Percentiles rank a stretch among this genome's conserved stretches.
Evolutionary conservation across 2,888 invertebrate species (phyloP).

Genomic region (Pachycephus smyrnensis): DNA sequence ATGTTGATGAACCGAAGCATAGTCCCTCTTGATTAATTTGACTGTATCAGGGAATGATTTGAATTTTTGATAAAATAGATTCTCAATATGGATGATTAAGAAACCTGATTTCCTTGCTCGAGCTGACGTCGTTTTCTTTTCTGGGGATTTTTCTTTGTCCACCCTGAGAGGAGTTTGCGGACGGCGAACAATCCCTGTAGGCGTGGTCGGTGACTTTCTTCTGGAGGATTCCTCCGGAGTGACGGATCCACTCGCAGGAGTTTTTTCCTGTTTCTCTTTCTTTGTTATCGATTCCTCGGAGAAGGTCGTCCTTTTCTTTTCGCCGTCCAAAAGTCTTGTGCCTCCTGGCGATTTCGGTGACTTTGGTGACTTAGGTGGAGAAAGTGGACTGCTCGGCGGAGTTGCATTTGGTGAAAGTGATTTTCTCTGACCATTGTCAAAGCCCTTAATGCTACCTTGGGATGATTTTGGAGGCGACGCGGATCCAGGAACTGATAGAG

Average conservation of each 20-base stretch:
- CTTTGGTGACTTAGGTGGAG: slow-evolving; percentile 28
- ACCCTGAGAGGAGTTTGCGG: slow-evolving; percentile 16
- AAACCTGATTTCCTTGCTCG: slow-evolving; percentile 39
- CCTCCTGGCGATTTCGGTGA: slow-evolving; percentile 38
- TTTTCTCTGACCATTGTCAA: slow-evolving; percentile 54
- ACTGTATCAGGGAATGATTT: background rate
- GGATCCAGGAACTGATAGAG: background rate
- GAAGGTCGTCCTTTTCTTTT: slow-evolving; percentile 32
- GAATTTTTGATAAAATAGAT: background rate
- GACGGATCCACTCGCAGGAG: slow-evolving; percentile 4
- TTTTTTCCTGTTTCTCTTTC: slow-evolving; percentile 14
- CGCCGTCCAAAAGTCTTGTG: slow-evolving; percentile 18
- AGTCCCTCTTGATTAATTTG: background rate
- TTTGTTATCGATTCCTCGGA: slow-evolving; percentile 24
- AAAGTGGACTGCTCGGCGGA: slow-evolving; percentile 4
- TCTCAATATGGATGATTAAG: slow-evolving; percentile 13
- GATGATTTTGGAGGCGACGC: slow-evolving; percentile 12
- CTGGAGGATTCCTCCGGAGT: slow-evolving; percentile 18
- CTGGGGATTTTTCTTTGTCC: slow-evolving; percentile 22
- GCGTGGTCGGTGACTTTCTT: slow-evolving; percentile 16
- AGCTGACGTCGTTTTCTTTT: slow-evolving; percentile 22
- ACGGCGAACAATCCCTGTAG: slow-evolving; percentile 11
- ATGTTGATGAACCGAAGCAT: background rate
- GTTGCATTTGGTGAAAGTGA: slow-evolving; percentile 41
- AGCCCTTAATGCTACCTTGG: slow-evolving; percentile 48